Conservation (phyloP, 2,797 vertebrate genomes). For the Halcyon chelicuti region DNA sequence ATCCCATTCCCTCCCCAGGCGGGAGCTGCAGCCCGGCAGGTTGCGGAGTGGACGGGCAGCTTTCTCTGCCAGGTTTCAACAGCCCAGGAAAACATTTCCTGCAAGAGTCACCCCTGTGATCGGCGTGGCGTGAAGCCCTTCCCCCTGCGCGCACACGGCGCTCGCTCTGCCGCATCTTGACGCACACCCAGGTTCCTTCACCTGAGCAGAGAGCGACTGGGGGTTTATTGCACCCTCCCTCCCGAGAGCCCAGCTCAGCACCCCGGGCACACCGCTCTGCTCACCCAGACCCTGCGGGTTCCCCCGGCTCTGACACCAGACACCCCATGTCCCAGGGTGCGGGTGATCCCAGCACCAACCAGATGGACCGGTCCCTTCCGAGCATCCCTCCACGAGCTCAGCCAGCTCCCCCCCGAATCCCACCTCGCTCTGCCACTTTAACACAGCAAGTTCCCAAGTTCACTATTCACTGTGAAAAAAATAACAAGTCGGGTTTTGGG, state of each 20-base stretch:
- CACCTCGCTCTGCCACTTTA: neutral
- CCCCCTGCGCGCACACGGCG: fast-evolving
- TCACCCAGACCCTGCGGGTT: fast-evolving
- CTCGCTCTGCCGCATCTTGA: fast-evolving
- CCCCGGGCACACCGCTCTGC: neutral
- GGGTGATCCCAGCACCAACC: neutral
- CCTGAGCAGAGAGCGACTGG: fast-evolving
- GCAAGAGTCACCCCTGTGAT: neutral
- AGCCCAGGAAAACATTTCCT: neutral
- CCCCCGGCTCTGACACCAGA: neutral
- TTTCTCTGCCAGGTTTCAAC: slow-evolving; percentile 23
- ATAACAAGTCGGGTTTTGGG: neutral
- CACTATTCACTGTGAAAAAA: neutral
- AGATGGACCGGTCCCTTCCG: fast-evolving
- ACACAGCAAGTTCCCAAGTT: neutral
- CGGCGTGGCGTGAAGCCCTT: neutral
- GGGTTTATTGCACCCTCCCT: neutral
- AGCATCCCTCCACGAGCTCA: neutral
- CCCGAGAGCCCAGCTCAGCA: neutral
- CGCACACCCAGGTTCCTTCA: fast-evolving
- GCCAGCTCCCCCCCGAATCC: neutral
- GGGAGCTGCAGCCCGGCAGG: neutral
- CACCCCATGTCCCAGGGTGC: fast-evolving
- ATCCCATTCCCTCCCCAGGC: neutral
- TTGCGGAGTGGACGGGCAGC: neutral